A percentile compares a stretch with the other conserved stretches of the same genome.
These are phyloP conservation scores for Corynorhinus townsendii DNA, from an alignment of 2,113 vertebrate genomes.

Conservation along the genomic window DNA sequence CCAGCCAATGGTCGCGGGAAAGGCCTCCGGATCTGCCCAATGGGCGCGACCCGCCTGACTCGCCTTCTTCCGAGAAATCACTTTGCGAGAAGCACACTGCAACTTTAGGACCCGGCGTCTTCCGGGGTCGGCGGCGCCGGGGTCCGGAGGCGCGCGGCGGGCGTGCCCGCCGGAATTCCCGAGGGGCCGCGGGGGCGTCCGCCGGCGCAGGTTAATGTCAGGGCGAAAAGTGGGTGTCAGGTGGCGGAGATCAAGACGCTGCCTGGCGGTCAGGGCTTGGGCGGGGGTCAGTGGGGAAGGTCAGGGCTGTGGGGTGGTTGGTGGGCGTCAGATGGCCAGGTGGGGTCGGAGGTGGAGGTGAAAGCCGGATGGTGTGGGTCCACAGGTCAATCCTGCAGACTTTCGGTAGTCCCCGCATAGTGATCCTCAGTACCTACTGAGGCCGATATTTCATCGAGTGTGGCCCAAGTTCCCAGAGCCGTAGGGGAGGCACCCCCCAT, in stretches of 20 bases:
- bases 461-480: not conserved
- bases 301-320: not conserved
- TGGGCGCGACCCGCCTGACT: not conserved
- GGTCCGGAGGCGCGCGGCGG: not conserved
- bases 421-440: not conserved
- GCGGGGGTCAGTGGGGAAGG: not conserved
- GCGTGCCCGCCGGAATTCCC: conserved; percentile 24
- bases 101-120: rapidly evolving
- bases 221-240: not conserved
- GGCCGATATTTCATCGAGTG: not conserved
- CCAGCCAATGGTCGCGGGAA: not conserved
- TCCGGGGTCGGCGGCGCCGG: not conserved
- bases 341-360: not conserved
- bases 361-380: not conserved
- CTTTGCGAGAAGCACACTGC: not conserved
- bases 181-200: not conserved
- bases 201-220: not conserved
- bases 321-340: not conserved
- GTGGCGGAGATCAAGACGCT: too few relatives aligned
- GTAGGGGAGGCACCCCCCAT: not conserved
- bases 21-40: not conserved
- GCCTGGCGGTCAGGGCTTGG: not conserved
- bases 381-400: not conserved
- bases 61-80: conserved; percentile 92
- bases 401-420: not conserved